These are phyloP conservation scores for Orchestia grillus DNA, from an alignment of 1,140 invertebrate genomes.

Conservation along the genomic window DNA sequence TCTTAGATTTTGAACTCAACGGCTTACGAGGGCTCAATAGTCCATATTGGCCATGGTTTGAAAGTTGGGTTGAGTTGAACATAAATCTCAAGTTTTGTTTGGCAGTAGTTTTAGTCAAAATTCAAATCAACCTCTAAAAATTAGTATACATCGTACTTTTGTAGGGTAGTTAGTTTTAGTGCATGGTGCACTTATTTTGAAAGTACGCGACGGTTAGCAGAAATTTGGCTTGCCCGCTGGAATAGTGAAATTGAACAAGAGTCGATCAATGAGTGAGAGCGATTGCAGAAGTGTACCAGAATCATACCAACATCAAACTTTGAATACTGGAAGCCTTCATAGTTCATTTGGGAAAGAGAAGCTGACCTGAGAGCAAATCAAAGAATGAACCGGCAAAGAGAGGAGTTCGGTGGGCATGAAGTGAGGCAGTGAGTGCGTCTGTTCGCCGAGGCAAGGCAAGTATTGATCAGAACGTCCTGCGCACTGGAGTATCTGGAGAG, in stretches of 20 bases:
- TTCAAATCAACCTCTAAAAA: neutral
- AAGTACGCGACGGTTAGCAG: neutral
- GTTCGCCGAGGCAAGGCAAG: neutral
- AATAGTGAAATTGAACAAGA: neutral
- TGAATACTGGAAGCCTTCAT: neutral
- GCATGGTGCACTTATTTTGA: neutral
- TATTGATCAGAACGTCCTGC: slow-evolving; percentile 27
- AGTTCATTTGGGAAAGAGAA: neutral
- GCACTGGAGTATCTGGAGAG: neutral
- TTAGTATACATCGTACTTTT: neutral
- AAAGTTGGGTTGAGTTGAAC: neutral
- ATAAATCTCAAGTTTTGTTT: neutral
- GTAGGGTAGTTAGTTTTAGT: neutral
- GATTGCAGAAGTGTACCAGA: neutral
- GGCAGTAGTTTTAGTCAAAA: neutral
- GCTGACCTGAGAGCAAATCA: neutral
- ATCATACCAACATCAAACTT: neutral
- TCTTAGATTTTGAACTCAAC: neutral
- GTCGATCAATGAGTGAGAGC: neutral
- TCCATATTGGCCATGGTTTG: neutral
- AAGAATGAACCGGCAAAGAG: slow-evolving; percentile 44
- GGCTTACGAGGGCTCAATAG: neutral
- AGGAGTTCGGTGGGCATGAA: slow-evolving; percentile 10
- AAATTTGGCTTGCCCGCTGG: neutral
- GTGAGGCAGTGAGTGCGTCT: slow-evolving; percentile 41